phyloP scores from a whole-genome alignment of 35 echinoderm and acorn worm genomes.

The Apostichopus japonicus region DNA sequence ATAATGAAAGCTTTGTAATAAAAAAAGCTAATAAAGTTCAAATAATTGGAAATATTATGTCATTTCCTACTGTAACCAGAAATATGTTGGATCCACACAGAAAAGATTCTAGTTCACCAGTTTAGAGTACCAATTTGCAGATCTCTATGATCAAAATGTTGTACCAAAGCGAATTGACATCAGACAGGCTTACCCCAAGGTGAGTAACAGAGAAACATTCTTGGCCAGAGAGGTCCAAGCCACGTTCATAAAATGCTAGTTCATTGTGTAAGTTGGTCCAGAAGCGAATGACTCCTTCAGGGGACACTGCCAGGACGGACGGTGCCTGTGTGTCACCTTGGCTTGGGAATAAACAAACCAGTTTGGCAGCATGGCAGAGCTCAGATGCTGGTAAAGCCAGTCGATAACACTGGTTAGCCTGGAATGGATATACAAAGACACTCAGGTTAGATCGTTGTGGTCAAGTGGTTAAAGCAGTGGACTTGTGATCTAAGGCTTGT shows the following conservation, averaged over 20 bases:
- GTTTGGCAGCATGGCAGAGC: slow-evolving; percentile 88
- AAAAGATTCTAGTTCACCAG: too few species aligned
- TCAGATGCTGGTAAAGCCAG: slow-evolving; percentile 91
- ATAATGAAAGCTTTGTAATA: too few species aligned
- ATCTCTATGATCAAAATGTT: too few species aligned
- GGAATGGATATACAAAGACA: not conserved
- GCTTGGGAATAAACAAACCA: slow-evolving; percentile 75
- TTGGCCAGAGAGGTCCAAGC: slow-evolving; percentile 85
- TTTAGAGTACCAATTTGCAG: too few species aligned
- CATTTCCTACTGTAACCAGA: too few species aligned
- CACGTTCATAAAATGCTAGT: slow-evolving; percentile 80
- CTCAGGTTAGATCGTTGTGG: too few species aligned
- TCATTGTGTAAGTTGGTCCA: slow-evolving; percentile 90
- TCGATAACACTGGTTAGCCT: slow-evolving; percentile 81
- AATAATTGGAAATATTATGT: too few species aligned
- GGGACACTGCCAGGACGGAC: slow-evolving; percentile 80
- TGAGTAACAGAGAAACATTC: slow-evolving; percentile 94
- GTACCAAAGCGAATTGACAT: too few species aligned
- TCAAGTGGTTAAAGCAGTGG: too few species aligned
- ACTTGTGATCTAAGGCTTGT: too few species aligned
- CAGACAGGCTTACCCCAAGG: slow-evolving; percentile 66
- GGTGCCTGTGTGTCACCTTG: slow-evolving; percentile 42
- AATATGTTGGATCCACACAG: too few species aligned
- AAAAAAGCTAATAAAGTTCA: too few species aligned
- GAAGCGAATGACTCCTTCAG: slow-evolving; percentile 93